These are phyloP conservation scores for Tetramorium parvispinum DNA, from an alignment of 1,140 invertebrate genomes.

Conservation along the genomic window DNA sequence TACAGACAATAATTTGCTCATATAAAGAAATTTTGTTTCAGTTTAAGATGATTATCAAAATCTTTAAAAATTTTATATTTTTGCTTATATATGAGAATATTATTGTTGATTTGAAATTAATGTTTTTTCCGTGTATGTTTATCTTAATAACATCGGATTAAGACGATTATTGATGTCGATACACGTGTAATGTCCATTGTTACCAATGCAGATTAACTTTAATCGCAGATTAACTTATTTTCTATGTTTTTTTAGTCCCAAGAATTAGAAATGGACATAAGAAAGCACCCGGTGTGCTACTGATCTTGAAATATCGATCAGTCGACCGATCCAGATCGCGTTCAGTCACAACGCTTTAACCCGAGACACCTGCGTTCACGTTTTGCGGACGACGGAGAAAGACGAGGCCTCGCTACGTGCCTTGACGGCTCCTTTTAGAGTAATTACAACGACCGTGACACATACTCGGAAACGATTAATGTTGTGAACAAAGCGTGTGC, in stretches of 20 bases:
- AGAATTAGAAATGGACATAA: no score
- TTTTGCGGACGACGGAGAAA: conserved; percentile 28
- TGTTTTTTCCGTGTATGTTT: no score
- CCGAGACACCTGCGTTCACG: conserved; percentile 53
- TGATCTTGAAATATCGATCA: conserved; percentile 63
- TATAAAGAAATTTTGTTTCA: no score
- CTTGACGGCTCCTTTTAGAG: conserved; percentile 67
- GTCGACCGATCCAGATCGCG: conserved; percentile 23
- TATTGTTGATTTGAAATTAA: no score
- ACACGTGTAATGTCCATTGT: conserved; percentile 46
- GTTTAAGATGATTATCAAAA: no score
- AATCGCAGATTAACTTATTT: no score
- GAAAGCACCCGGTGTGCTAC: conserved; percentile 47
- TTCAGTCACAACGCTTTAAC: conserved; percentile 53
- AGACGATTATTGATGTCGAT: background rate
- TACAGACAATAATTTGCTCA: no score
- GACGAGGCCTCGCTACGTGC: conserved; percentile 23
- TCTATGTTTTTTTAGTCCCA: no score
- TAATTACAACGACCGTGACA: conserved; percentile 65
- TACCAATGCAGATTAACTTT: no score
- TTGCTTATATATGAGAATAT: no score
- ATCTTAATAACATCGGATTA: background rate
- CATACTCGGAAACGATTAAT: conserved; percentile 55
- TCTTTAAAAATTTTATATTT: no score
- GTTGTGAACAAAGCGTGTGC: background rate